These are phyloP conservation scores for Cephalopholis sonnerati DNA, from an alignment of 2,113 vertebrate genomes.

Conservation along the genomic window DNA sequence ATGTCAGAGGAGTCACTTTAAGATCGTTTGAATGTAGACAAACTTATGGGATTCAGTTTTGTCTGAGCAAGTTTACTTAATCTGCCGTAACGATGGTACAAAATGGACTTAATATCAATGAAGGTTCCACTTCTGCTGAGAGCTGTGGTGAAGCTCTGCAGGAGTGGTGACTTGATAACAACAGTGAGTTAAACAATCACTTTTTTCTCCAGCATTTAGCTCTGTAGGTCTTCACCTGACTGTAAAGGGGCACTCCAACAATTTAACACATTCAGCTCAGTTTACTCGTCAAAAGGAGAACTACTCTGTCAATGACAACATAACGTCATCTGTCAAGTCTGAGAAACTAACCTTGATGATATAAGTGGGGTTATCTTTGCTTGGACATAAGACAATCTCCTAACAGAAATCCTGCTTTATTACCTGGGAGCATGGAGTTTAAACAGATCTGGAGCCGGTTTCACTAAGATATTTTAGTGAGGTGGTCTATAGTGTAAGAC, in stretches of 20 bases:
- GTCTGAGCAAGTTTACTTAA: not conserved
- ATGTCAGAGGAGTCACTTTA: not conserved
- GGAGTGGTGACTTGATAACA: not conserved
- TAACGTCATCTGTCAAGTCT: not conserved
- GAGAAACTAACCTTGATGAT: not conserved
- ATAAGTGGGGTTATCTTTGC: not conserved
- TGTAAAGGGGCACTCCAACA: conserved; percentile 9
- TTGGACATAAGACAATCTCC: not conserved
- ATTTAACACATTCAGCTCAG: not conserved
- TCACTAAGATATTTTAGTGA: not conserved
- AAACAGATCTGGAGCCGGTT: not conserved
- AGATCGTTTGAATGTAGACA: not conserved
- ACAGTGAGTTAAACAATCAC: not conserved
- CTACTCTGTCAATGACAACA: not conserved
- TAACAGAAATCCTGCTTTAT: not conserved
- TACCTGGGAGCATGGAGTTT: not conserved
- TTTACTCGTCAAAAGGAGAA: not conserved
- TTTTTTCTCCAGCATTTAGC: not conserved
- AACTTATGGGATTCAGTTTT: not conserved
- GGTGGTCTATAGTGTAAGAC: not conserved
- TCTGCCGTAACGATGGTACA: not conserved
- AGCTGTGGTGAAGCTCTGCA: conserved; percentile 1
- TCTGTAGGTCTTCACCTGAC: not conserved
- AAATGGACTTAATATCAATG: not conserved
- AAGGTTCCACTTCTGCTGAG: not conserved